Conservation (phyloP, 2,113 vertebrate genomes). For the Rynchops niger region DNA sequence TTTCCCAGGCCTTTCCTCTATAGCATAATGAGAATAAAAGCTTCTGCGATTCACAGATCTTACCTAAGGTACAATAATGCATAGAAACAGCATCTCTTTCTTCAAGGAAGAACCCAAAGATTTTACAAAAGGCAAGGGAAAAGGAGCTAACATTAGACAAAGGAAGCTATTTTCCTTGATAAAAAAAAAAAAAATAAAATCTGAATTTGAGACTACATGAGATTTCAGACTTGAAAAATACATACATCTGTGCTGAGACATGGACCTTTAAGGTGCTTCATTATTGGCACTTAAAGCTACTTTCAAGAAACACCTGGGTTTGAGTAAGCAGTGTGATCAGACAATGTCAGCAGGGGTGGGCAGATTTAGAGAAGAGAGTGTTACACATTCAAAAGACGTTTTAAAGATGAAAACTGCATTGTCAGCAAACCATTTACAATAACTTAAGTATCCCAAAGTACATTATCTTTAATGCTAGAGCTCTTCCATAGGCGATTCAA, state of each 20-base stretch:
- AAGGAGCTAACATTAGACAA: constrained; percentile 38
- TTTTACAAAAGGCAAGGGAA: constrained; percentile 29
- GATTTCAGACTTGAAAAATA: constrained; percentile 52
- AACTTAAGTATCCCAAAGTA: neutral
- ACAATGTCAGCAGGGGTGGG: constrained; percentile 1
- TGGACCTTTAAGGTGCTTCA: neutral
- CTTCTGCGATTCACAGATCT: constrained; percentile 51
- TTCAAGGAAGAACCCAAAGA: constrained; percentile 12
- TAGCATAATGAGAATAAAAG: constrained; percentile 74
- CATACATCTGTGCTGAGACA: constrained; percentile 25
- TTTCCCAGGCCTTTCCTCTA: constrained; percentile 56
- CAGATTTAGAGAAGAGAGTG: neutral
- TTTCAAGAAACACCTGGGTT: constrained; percentile 49
- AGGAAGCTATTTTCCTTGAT: constrained; percentile 40
- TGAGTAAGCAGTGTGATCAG: constrained; percentile 27
- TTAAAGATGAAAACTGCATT: constrained; percentile 29
- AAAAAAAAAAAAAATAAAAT: neutral
- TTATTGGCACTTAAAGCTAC: constrained; percentile 49
- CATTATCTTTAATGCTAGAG: neutral
- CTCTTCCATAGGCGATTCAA: neutral
- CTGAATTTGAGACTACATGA: constrained; percentile 12
- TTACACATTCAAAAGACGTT: constrained; percentile 38
- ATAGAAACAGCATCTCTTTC: constrained; percentile 48
- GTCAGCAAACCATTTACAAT: constrained; percentile 40
- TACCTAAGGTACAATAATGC: constrained; percentile 49